Conservation (phyloP, 2,113 vertebrate species). For the Nicator chloris region DNA sequence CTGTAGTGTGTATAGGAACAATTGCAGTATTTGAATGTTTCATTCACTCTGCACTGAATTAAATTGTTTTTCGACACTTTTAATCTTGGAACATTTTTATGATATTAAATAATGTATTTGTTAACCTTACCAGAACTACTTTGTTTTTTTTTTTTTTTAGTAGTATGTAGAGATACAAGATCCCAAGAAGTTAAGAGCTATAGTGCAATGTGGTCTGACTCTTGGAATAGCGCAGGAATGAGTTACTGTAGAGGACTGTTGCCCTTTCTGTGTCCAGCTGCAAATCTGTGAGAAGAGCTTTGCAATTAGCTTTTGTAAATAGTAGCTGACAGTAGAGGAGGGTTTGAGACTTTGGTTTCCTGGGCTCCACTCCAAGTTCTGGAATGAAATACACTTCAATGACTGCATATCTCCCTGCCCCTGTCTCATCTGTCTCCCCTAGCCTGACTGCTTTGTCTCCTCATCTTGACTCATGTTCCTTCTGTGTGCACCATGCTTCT, state of each 20-base stretch:
- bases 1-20: neutral
- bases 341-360: slow-evolving; percentile 22
- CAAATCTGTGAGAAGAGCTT: neutral
- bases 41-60: neutral
- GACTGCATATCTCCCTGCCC: neutral
- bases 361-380: slow-evolving; percentile 46
- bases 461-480: slow-evolving; percentile 9
- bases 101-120: neutral
- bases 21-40: neutral
- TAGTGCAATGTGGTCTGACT: neutral
- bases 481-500: neutral
- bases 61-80: neutral
- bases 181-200: neutral
- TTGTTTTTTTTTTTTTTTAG: neutral
- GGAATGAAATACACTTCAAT: slow-evolving; percentile 25
- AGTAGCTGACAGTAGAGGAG: slow-evolving; percentile 11
- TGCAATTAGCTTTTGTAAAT: slow-evolving; percentile 38
- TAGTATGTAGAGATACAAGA: neutral
- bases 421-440: slow-evolving; percentile 12
- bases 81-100: neutral
- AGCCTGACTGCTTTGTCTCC: neutral
- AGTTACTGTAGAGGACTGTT: neutral
- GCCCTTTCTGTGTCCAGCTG: neutral
- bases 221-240: neutral
- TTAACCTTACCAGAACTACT: neutral